Evolutionary conservation across 2,113 vertebrate species (phyloP), one percentile per base, ranked within the genome.

Genomic region (Meriones unguiculatus): DNA sequence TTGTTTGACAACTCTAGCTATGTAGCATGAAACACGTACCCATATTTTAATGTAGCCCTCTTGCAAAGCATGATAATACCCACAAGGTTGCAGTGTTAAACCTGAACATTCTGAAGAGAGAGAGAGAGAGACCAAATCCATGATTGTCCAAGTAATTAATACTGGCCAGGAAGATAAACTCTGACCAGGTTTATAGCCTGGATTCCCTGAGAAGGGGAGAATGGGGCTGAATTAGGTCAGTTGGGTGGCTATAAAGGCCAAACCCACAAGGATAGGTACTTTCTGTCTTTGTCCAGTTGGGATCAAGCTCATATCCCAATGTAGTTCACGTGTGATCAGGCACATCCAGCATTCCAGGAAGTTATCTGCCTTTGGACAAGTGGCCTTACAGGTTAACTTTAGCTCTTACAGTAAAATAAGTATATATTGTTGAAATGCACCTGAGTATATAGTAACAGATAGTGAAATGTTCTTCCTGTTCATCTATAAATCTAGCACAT

Each of bases 1-100:
- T 89, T 76, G 86, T 0, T 25, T 8, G 59, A 77, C 30, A 76
- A 89, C 6, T 77, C 3, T 35, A 14, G 86, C 72, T 91, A 30
- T 75, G 38, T 2, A 87, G 35, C 2, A 35, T n/a, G 59, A 59
- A 41, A 46, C 50, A 62, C 7, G 7, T 35, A 35, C 46, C 67
- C 77, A 28, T 25, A 46, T 93, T 91, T 90, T 78, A 93, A 94
- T 50, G 94, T 46, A 7, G 38, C 57, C 91, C 38, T 92, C 86
- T 38, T 25, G 35, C 46, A 95, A 91, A 90, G 73, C 24, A 6
- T 9, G 14, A 59, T 72, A 32, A 65, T 52, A 57, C 18, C 52
- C 7, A 62, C 54, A 25, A 41, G n/a, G 13, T 46, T 46, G 4
- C 46, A 46, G 46, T 46, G 46, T 46, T 46, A 46, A 46, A 46